These are phyloP conservation scores for Periophthalmus magnuspinnatus DNA, from an alignment of 2,797 vertebrate species.

Conservation along the genomic window DNA sequence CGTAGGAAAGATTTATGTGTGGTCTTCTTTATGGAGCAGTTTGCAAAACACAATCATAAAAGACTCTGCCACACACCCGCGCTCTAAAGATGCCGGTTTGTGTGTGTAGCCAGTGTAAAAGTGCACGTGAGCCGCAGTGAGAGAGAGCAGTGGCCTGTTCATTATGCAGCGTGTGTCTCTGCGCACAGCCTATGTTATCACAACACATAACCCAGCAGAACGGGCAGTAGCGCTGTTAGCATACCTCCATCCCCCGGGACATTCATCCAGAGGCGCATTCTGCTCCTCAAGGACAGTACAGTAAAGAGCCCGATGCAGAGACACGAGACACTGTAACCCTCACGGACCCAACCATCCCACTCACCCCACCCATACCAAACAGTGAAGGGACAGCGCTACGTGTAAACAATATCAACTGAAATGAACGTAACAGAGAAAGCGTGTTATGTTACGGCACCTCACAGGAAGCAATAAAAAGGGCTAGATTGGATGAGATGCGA, in stretches of 20 bases:
- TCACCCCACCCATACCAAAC: neutral
- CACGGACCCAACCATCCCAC: neutral
- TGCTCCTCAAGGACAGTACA: constrained; percentile 41
- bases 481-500: neutral
- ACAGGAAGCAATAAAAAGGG: neutral
- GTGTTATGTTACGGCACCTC: neutral
- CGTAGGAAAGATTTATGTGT: neutral
- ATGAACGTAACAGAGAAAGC: neutral
- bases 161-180: constrained; percentile 64
- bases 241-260: constrained; percentile 44
- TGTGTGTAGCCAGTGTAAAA: constrained; percentile 10
- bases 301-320: constrained; percentile 13
- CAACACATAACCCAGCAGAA: constrained; percentile 53
- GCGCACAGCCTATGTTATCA: constrained; percentile 65
- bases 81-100: neutral
- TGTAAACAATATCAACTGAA: neutral
- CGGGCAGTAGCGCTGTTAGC: constrained; percentile 33
- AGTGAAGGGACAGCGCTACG: neutral
- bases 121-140: constrained; percentile 47
- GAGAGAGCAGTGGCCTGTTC: constrained; percentile 39
- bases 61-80: neutral
- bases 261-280: constrained; percentile 33
- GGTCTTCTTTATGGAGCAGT: neutral
- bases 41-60: constrained; percentile 1
- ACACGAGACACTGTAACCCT: constrained; percentile 21